phyloP scores from a whole-genome alignment of 2,113 vertebrate genomes.

The Nerophis ophidion region DNA sequence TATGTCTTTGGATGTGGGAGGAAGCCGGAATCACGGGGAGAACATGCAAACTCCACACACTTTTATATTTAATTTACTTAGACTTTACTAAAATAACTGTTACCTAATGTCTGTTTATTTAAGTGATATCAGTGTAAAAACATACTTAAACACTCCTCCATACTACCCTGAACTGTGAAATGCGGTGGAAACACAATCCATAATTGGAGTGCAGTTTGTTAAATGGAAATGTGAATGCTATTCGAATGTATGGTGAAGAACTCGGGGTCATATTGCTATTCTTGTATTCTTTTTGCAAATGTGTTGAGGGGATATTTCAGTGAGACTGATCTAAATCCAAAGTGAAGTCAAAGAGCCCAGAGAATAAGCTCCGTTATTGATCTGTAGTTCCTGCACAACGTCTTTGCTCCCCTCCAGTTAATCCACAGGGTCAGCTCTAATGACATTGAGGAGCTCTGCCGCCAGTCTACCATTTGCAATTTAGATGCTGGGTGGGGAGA shows the following conservation, averaged over 20 bases:
- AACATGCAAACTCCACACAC: too few relatives aligned
- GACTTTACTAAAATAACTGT: too few relatives aligned
- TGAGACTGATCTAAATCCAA: constrained; percentile 47
- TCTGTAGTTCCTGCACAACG: constrained; percentile 56
- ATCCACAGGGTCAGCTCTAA: constrained; percentile 65
- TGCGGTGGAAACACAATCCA: neutral
- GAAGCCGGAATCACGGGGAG: too few relatives aligned
- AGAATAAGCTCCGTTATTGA: constrained; percentile 58
- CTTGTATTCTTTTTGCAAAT: constrained; percentile 15
- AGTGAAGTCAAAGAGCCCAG: constrained; percentile 58
- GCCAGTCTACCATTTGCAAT: constrained; percentile 67
- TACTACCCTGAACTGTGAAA: too few relatives aligned
- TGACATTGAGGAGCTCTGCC: constrained; percentile 63
- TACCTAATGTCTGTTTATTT: too few relatives aligned
- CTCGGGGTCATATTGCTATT: constrained; percentile 1
- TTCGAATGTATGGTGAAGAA: neutral
- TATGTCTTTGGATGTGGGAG: too few relatives aligned
- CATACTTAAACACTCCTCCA: too few relatives aligned
- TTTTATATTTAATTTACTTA: too few relatives aligned
- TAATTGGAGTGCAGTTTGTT: neutral
- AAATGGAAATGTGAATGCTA: neutral
- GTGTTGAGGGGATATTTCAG: constrained; percentile 31
- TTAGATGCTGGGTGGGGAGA: constrained; percentile 51
- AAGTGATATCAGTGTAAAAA: too few relatives aligned
- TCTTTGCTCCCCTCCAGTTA: constrained; percentile 51